Evolutionary conservation across 1,140 invertebrate species (phyloP).

Genomic region (Drosophila truncata): DNA sequence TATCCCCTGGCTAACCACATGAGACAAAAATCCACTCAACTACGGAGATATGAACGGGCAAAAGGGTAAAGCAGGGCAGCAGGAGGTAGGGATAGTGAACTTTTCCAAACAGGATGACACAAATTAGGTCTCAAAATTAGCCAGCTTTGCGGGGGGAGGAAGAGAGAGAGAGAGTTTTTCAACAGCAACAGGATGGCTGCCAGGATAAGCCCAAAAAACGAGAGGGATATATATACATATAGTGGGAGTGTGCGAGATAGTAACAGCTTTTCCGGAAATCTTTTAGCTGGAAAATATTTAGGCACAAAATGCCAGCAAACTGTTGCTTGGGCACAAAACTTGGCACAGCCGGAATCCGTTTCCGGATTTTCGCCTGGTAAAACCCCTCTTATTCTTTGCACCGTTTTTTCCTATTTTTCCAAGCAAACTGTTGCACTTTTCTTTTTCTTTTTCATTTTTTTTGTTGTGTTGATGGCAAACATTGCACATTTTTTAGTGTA

Average conservation of each 20-base stretch:
- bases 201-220: slow-evolving; percentile 17
- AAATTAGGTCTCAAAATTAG: slow-evolving; percentile 76
- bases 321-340: slow-evolving; percentile 69
- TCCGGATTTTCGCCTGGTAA: slow-evolving; percentile 32
- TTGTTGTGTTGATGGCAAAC: slow-evolving; percentile 24
- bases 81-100: slow-evolving; percentile 34
- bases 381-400: background rate
- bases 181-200: slow-evolving; percentile 24
- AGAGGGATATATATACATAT: background rate
- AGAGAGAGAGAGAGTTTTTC: slow-evolving; percentile 32
- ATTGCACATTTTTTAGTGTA: slow-evolving; percentile 70
- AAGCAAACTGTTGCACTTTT: slow-evolving; percentile 72
- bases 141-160: slow-evolving; percentile 60
- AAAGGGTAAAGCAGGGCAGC: background rate
- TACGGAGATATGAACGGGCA: background rate
- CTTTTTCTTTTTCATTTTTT: slow-evolving; percentile 6
- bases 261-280: slow-evolving; percentile 72
- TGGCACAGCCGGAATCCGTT: slow-evolving; percentile 61
- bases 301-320: slow-evolving; percentile 66
- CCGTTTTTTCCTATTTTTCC: slow-evolving; percentile 2
- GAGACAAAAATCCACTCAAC: slow-evolving; percentile 41
- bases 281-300: slow-evolving; percentile 78
- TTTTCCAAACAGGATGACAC: slow-evolving; percentile 74
- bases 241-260: background rate
- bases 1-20: slow-evolving; percentile 34